Evolutionary conservation across 2,888 invertebrate genomes (phyloP).

Genomic region (Hyposoter didymator): DNA sequence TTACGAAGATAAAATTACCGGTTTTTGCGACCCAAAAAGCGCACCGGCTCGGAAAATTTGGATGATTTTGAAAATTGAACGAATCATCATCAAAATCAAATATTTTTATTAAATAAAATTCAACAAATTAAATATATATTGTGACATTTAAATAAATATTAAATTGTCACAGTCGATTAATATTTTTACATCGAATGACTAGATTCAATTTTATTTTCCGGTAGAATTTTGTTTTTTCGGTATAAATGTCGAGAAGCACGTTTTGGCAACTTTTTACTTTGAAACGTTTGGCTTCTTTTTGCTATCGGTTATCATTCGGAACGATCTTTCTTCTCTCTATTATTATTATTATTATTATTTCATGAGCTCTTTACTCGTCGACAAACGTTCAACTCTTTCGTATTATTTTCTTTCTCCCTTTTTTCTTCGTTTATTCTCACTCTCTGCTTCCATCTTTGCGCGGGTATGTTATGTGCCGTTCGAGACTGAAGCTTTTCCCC

Average conservation of each 20-base stretch:
- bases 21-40: too few relatives aligned
- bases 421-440: slow-evolving; percentile 34
- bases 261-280: neutral
- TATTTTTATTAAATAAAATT: too few relatives aligned
- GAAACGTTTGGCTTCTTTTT: slow-evolving; percentile 1
- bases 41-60: too few relatives aligned
- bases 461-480: slow-evolving; percentile 18
- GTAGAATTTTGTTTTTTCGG: too few relatives aligned
- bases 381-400: slow-evolving; percentile 32
- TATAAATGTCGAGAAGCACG: neutral
- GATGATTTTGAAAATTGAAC: too few relatives aligned
- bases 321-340: slow-evolving; percentile 29
- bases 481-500: slow-evolving; percentile 25
- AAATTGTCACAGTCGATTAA: neutral
- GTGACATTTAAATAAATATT: too few relatives aligned
- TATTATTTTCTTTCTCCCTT: slow-evolving; percentile 12
- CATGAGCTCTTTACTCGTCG: slow-evolving; percentile 40
- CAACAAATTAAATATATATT: too few relatives aligned
- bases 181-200: neutral
- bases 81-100: too few relatives aligned
- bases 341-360: neutral
- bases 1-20: too few relatives aligned
- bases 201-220: neutral
- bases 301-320: slow-evolving; percentile 47
- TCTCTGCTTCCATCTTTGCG: slow-evolving; percentile 53